Evolutionary conservation across 2,888 invertebrate genomes (phyloP).

Genomic region (Cryptosula pallasiana): DNA sequence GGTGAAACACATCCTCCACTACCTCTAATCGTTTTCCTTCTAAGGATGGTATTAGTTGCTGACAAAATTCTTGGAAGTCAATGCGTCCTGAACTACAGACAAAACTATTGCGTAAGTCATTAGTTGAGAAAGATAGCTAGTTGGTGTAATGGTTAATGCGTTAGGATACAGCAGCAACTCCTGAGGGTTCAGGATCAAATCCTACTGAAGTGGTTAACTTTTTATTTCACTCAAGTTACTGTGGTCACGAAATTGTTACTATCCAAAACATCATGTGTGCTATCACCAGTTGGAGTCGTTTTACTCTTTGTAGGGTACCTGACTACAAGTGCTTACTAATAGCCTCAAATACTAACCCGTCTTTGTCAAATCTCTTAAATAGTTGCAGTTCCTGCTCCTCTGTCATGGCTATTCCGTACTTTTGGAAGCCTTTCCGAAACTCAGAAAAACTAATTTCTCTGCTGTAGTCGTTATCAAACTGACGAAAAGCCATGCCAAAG

Average conservation of each 20-base stretch:
- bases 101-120: no score
- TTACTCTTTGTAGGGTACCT: no score
- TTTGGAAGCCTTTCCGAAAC: neutral
- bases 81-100: conserved; percentile 1
- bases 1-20: neutral
- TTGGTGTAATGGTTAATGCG: no score
- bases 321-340: no score
- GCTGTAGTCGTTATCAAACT: conserved; percentile 19
- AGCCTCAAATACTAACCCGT: neutral
- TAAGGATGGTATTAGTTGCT: neutral
- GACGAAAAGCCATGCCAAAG: neutral
- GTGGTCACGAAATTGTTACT: no score
- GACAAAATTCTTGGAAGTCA: neutral
- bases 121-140: no score
- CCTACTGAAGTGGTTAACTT: no score
- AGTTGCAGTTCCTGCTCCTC: neutral
- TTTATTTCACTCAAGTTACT: no score
- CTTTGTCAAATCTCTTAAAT: conserved; percentile 2
- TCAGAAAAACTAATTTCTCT: neutral
- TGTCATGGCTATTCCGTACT: neutral
- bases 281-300: no score
- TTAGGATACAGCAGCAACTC: no score
- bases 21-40: conserved; percentile 3
- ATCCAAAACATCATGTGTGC: no score
- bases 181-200: no score